Base-by-base conservation (phyloP, 2,888 invertebrate species). In the Rhorus exstirpatorius region DNA sequence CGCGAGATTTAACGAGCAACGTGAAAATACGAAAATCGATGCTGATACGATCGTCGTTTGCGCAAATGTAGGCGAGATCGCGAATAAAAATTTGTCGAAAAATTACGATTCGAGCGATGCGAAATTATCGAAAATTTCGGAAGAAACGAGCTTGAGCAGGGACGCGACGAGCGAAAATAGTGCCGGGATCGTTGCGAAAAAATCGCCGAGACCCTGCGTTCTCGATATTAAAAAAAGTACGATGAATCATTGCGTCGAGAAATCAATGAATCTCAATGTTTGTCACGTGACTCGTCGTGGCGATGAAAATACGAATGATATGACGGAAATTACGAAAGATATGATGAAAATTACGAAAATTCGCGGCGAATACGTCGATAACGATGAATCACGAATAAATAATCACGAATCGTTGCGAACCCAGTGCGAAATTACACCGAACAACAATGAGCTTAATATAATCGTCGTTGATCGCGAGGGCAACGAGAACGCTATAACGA, bases 351-450 rank as follows among this genome's bases (percentile, higher is more conserved):
- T n/a, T n/a, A n/a, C n/a, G n/a, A n/a, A n/a, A n/a, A n/a, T n/a
- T n/a, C n/a, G n/a, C n/a, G 24, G 68, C 3, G 88, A 88, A 65
- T 86, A 88, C 0, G 93, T 94, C 1, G 94, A 94, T 1, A 94
- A 95, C 77, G 95, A 94, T 12, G 95, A 95, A 75, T 95, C 95
- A 0, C 92, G 95, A 83, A 91, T 93, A 65, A 96, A 96, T 87
- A 95, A 94, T 90, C 88, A 95, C 19, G 95, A 94, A 90, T 93
- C 96, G 0, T 89, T 96, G 75, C 94, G 94, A 2, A 94, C 95
- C 0, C 96, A 96, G 89, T 96, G 94, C 84, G 94, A 94, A 2
- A 87, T 89, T 85, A 90, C 89, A 19, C 90, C 90, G 61, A 90
- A 90, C 61, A 87, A 88, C 61, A 91, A 93, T 58, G 87, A 89